These are phyloP conservation scores for Erethizon dorsatum DNA, from an alignment of 2,797 vertebrate genomes.

Conservation along the genomic window DNA sequence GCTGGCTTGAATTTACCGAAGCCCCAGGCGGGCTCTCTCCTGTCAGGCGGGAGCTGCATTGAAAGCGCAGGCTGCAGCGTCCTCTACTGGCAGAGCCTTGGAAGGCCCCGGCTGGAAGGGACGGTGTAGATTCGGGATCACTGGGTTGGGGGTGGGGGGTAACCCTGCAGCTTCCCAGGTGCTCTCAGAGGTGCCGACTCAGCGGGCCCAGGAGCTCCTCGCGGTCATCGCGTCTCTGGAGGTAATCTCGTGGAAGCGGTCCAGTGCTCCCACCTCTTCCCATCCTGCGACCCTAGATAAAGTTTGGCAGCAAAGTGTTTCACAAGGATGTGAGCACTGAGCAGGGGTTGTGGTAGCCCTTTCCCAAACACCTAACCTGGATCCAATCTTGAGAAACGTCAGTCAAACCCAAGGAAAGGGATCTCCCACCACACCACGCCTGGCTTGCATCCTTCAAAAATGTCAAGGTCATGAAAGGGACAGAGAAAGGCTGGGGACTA, in stretches of 20 bases:
- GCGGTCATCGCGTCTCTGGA: neutral
- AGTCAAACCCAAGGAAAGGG: neutral
- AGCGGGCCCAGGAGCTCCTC: rapidly evolving
- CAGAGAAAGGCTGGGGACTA: neutral
- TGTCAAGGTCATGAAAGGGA: neutral
- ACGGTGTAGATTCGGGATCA: neutral
- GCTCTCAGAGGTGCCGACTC: neutral
- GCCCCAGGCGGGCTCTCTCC: rapidly evolving
- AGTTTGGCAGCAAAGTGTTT: constrained; percentile 6
- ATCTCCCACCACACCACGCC: neutral
- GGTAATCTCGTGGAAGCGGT: no score
- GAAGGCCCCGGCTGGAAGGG: neutral
- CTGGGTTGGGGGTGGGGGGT: no score
- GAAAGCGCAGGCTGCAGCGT: constrained; percentile 40
- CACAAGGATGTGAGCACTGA: neutral
- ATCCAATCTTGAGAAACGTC: neutral
- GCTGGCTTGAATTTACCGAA: neutral
- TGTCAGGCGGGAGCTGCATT: rapidly evolving
- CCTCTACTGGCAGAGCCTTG: constrained; percentile 43
- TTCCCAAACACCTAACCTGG: neutral
- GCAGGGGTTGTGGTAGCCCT: neutral
- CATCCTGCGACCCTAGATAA: neutral
- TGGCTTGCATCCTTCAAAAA: neutral
- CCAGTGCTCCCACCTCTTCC: neutral
- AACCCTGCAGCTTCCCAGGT: neutral